A percentile compares a stretch with the other conserved stretches of the same genome.
Evolutionary conservation across 2,888 invertebrate genomes (phyloP).

Genomic region (Leucania comma): DNA sequence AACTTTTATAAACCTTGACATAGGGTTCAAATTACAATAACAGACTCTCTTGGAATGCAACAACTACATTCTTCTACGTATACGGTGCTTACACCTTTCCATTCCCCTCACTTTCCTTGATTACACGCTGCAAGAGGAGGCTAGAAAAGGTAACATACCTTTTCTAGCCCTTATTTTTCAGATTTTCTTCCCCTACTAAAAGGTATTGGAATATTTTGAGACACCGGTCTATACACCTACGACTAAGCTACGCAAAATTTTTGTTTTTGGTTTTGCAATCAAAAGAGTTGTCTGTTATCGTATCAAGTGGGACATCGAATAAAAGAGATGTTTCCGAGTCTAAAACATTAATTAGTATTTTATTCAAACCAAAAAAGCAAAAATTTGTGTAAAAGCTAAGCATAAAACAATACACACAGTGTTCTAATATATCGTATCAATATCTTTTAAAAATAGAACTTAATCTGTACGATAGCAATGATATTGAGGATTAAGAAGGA

Average conservation of each 20-base stretch:
- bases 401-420: neutral
- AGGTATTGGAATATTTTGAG: constrained; percentile 15
- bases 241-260: too few relatives aligned
- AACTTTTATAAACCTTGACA: too few relatives aligned
- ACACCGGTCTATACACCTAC: too few relatives aligned
- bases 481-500: neutral
- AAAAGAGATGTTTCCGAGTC: too few relatives aligned
- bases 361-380: too few relatives aligned
- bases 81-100: neutral
- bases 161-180: constrained; percentile 30
- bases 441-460: neutral
- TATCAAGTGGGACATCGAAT: too few relatives aligned
- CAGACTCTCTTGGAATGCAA: neutral
- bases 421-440: neutral
- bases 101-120: constrained; percentile 46
- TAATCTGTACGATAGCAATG: neutral
- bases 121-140: constrained; percentile 46
- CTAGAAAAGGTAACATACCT: too few relatives aligned
- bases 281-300: too few relatives aligned
- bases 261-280: too few relatives aligned
- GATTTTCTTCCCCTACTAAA: constrained; percentile 24
- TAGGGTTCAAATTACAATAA: constrained; percentile 11
- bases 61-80: neutral
- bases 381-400: too few relatives aligned
- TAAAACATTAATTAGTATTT: too few relatives aligned